Base-by-base conservation (phyloP, 2,888 invertebrate genomes). In the Stratiomys singularior region DNA sequence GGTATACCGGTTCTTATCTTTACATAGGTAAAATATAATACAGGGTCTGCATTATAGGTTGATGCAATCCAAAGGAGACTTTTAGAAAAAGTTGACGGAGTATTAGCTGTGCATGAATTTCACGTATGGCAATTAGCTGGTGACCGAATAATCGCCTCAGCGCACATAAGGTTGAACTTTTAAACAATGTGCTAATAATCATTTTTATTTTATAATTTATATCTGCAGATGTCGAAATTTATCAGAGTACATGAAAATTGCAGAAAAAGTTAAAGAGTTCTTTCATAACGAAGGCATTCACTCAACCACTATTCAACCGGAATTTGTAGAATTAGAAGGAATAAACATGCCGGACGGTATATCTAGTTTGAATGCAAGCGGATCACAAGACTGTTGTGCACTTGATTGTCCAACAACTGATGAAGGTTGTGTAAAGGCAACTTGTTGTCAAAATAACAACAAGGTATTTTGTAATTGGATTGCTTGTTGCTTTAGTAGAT, bases 231-330 rank as follows among this genome's bases (percentile, higher is more conserved):
- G 97, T 89, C 92, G 95, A 82, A 98, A 97, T 88, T 88, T 98
- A 77, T 94, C 95, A 0, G 98, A 98, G 85, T 99, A 99, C 86
- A 98, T 98, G 96, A 94, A 95, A 85, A 95, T 99, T 81, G 98
- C 98, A 0, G 96, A 96, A 85, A 94, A 96, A 85, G 96, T 98
- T 9, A 99, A 98, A 87, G 95, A 96, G 85, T 96, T 98, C 89
- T 98, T 99, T 88, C 99, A 99, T 87, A 96, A 98, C 85, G 97
- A 98, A 87, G 98, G 98, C 71, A 98, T 99, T 82, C 99, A 99
- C 88, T 98, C 98, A 58, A 98, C 98, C 25, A 99, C 99, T 37
- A 98, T 99, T 85, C 98, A 99, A 86, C 98, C 98, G 0, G 99
- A 99, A 88, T 98, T 98, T 87, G 93, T 96, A 72, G 97, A 98